Base-by-base conservation (phyloP, 2,797 vertebrate species). In the Micropoecilia bifurca region DNA sequence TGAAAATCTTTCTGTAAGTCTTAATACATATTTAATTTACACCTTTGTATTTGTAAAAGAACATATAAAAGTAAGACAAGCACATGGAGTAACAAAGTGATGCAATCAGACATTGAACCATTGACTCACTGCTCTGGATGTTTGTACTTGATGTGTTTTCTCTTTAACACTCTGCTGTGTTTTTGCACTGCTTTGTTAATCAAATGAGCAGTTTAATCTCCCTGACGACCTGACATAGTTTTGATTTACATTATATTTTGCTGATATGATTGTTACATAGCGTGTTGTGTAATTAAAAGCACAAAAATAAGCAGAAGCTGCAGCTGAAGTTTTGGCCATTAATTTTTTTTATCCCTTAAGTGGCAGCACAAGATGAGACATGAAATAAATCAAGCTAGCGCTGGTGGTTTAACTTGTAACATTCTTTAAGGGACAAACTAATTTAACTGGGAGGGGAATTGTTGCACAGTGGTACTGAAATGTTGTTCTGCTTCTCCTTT, bases 381-480 rank as follows among this genome's bases (percentile, higher is more conserved):
- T 61, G 20, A 73, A 43, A 69, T 76, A 2, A 39, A 71, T 80
- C 33, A 47, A 69, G 53, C 75, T 39, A n/a, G 75, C 48, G 47
- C 46, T 5, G 1, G 59, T 36, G 55, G 81, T 80, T 63, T 63
- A 20, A 48, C 5, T 10, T 16, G 3, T 71, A 55, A 22, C 50
- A 71, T 66, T 80, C 2, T 69, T 76, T 68, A 16, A 30, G 72
- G 75, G 76, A 33, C 39, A 57, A 30, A 48, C 76, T 5, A 73
- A 71, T 71, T 47, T 3, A 76, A 76, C 46, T 25, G 45, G n/a
- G 45, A 33, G 68, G 79, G 63, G 47, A 20, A n/a, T 45, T 41
- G 59, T 75, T 74, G 69, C 75, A 66, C 61, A 71, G 57, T 7
- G 0, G 55, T 73, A 55, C 63, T 76, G 78, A 79, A 81, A 82